These are phyloP conservation scores for Gadopsis bispinosus DNA, from an alignment of 2,797 vertebrate genomes.

Conservation along the genomic window DNA sequence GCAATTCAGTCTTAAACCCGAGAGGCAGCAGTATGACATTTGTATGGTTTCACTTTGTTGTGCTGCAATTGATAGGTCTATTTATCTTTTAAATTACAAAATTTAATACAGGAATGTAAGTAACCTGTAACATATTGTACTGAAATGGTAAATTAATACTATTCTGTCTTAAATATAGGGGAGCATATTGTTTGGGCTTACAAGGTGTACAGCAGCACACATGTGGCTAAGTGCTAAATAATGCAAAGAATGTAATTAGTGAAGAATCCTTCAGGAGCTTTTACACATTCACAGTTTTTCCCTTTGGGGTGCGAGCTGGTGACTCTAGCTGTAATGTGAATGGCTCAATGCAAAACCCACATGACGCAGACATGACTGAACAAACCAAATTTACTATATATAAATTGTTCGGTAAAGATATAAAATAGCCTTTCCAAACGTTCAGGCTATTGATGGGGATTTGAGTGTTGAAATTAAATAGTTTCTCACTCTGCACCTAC, in stretches of 20 bases:
- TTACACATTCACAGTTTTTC: conserved; percentile 1
- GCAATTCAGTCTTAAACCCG: too few relatives aligned
- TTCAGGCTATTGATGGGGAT: background rate
- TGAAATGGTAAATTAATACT: too few relatives aligned
- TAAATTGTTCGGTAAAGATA: background rate
- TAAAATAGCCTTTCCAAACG: background rate
- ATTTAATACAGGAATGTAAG: too few relatives aligned
- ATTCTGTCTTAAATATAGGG: conserved; percentile 25
- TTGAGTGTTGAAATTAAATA: background rate
- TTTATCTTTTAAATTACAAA: too few relatives aligned
- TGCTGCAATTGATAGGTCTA: too few relatives aligned
- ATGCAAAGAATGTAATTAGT: conserved; percentile 67
- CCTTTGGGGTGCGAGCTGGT: background rate
- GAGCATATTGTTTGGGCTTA: conserved; percentile 39
- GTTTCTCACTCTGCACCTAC: conserved; percentile 34
- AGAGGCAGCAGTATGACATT: too few relatives aligned
- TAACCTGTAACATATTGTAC: too few relatives aligned
- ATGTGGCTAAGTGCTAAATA: conserved; percentile 63
- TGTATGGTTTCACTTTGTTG: too few relatives aligned
- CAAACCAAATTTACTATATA: background rate
- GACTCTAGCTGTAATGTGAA: background rate
- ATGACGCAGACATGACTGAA: background rate
- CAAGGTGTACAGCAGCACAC: conserved; percentile 48
- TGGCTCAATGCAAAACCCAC: background rate
- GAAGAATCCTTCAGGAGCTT: conserved; percentile 37